Evolutionary conservation across 2,113 vertebrate species (phyloP).

Genomic region (Chlorodrepanis virens): DNA sequence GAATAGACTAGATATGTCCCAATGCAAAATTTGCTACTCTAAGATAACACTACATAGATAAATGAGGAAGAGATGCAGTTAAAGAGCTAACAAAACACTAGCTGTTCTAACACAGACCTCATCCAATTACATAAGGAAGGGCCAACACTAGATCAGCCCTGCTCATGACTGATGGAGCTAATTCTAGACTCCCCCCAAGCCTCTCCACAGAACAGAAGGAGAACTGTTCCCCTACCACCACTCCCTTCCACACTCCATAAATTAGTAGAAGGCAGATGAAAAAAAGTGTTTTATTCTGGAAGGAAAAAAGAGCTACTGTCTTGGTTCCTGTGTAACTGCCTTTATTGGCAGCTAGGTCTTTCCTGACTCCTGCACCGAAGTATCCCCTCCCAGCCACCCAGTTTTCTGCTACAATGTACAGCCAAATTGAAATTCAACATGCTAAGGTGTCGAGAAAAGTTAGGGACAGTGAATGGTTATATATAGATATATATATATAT

Average conservation of each 20-base stretch:
- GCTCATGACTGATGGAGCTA: background rate
- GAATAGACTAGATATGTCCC: background rate
- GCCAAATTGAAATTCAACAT: background rate
- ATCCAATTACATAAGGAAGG: background rate
- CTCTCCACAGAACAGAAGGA: background rate
- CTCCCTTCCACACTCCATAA: background rate
- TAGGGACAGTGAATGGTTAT: background rate
- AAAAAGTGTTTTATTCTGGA: background rate
- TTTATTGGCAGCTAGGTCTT: background rate
- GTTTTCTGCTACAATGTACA: background rate
- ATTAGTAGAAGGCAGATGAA: background rate
- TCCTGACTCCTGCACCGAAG: background rate
- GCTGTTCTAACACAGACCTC: background rate
- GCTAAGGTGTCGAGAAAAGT: background rate
- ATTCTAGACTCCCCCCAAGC: background rate
- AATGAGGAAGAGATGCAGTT: background rate
- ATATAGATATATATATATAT: background rate
- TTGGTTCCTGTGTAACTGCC: background rate
- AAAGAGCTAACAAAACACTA: background rate
- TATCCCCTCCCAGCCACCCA: background rate
- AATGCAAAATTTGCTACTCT: background rate
- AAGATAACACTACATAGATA: background rate
- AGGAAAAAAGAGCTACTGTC: conserved; percentile 1
- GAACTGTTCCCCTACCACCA: background rate
- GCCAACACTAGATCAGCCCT: background rate